A percentile compares a stretch with the other conserved stretches of the same genome.
Conservation (phyloP, 2,113 vertebrate species). For the Hyperoodon ampullatus region DNA sequence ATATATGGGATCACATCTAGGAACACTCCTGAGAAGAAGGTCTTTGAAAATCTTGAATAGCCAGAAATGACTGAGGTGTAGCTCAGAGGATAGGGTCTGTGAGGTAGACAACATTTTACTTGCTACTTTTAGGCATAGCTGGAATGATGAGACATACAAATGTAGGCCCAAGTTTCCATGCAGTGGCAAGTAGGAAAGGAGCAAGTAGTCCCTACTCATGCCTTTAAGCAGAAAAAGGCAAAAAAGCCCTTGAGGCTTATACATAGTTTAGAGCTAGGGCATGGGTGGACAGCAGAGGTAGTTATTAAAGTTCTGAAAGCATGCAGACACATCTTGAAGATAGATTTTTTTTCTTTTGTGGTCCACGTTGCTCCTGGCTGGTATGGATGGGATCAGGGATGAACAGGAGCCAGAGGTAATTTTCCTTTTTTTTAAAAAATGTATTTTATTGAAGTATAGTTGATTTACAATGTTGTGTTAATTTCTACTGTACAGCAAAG, state of each 20-base stretch:
- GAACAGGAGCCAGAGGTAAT: background rate
- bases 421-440: background rate
- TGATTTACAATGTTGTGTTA: too few relatives aligned
- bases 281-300: background rate
- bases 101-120: background rate
- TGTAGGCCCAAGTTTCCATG: background rate
- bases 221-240: background rate
- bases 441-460: too few relatives aligned
- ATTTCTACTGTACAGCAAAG: too few relatives aligned
- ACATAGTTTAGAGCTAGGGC: background rate
- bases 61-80: background rate
- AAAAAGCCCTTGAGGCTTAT: background rate
- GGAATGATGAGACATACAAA: background rate
- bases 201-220: background rate
- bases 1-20: background rate
- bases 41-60: background rate
- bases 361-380: background rate
- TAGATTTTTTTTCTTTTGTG: background rate
- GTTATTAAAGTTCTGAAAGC: background rate
- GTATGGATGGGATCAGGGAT: background rate
- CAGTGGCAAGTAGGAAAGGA: background rate
- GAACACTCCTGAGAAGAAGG: background rate
- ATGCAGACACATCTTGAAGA: background rate
- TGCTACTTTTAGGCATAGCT: background rate
- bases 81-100: background rate